These are phyloP conservation scores for Eublepharis macularius DNA, from an alignment of 2,113 vertebrate genomes.

Conservation along the genomic window DNA sequence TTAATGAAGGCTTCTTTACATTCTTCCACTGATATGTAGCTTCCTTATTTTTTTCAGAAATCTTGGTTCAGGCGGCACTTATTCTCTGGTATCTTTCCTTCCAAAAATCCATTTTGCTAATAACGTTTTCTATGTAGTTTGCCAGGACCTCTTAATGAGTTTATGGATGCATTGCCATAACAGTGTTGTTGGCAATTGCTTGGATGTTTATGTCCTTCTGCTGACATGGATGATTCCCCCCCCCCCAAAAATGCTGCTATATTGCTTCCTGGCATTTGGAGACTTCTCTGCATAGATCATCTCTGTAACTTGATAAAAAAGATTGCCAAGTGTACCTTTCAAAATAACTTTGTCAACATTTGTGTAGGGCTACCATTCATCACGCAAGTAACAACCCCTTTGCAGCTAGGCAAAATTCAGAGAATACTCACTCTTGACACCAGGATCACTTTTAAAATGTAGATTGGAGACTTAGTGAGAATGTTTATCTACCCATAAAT, in stretches of 20 bases:
- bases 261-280: background rate
- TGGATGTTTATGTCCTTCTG: constrained; percentile 11
- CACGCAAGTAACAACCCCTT: constrained; percentile 27
- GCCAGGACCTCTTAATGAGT: background rate
- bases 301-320: constrained; percentile 41
- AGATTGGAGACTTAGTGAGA: background rate
- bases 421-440: constrained; percentile 27
- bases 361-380: constrained; percentile 32
- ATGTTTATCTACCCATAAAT: background rate
- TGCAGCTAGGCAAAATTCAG: constrained; percentile 19
- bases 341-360: constrained; percentile 40
- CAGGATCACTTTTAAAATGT: constrained; percentile 16
- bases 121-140: constrained; percentile 30
- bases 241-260: background rate
- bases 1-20: background rate
- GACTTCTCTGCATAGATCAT: constrained; percentile 36
- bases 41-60: background rate
- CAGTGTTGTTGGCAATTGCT: background rate
- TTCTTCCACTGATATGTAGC: background rate
- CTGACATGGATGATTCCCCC: constrained; percentile 21
- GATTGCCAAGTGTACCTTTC: constrained; percentile 25
- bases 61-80: background rate
- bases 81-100: background rate
- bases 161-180: constrained; percentile 8
- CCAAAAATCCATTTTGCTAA: background rate